Evolutionary conservation across 2,888 invertebrate species (phyloP).

Genomic region (Epinotia bilunana): DNA sequence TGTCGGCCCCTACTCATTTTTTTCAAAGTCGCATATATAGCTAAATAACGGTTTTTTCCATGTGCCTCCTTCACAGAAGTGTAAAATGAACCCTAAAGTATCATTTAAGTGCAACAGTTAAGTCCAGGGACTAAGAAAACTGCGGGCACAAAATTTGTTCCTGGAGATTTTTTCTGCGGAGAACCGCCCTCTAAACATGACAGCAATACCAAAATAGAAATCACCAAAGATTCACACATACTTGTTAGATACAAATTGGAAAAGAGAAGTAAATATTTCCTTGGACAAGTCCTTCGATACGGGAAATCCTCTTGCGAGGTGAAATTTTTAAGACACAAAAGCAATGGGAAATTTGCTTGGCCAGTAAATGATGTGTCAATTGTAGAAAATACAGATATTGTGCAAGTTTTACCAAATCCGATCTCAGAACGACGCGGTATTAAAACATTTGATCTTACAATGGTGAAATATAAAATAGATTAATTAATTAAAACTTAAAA

Average conservation of each 20-base stretch:
- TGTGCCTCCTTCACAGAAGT: no score
- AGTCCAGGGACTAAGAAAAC: no score
- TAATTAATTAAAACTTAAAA: conserved; percentile 15
- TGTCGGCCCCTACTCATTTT: no score
- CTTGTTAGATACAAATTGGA: conserved; percentile 16
- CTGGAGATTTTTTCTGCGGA: no score
- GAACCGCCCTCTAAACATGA: no score
- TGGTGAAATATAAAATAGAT: conserved; percentile 24
- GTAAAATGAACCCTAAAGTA: no score
- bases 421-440: conserved; percentile 32
- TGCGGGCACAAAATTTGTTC: no score
- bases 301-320: conserved; percentile 23
- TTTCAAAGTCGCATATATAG: no score
- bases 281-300: conserved; percentile 18
- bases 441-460: conserved; percentile 27
- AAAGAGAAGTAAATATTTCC: conserved; percentile 27
- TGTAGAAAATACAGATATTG: conserved; percentile 32
- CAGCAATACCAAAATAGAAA: conserved; percentile 4
- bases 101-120: no score
- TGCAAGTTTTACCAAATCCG: conserved; percentile 31
- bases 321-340: conserved; percentile 35
- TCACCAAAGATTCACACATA: conserved; percentile 22
- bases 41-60: no score
- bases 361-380: conserved; percentile 28
- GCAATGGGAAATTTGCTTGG: conserved; percentile 35